Conservation (phyloP, 1,140 invertebrate species). For the Leucophenga varia region DNA sequence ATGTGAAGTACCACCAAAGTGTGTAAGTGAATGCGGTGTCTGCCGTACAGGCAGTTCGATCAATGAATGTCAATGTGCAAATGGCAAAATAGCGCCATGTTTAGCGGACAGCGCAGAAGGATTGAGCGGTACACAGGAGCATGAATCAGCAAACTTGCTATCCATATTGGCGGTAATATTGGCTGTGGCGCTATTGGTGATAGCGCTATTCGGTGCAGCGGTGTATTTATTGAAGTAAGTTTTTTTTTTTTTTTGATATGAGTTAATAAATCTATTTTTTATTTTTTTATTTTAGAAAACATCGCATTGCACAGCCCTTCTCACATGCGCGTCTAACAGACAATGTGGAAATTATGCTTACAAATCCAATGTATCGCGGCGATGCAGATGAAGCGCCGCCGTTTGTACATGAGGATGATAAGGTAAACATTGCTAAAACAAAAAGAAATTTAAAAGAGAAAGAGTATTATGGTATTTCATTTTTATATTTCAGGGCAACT, state of each 20-base stretch:
- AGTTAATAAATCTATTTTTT: background rate
- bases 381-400: conserved; percentile 67
- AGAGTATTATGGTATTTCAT: no score
- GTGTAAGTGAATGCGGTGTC: conserved; percentile 63
- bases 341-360: conserved; percentile 72
- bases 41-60: conserved; percentile 58
- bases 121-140: conserved; percentile 30
- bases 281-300: conserved; percentile 36
- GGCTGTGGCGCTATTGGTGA: conserved; percentile 24
- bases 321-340: conserved; percentile 77
- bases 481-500: conserved; percentile 61
- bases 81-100: conserved; percentile 36
- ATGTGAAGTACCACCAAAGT: conserved; percentile 60
- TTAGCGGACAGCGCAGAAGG: conserved; percentile 42
- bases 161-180: conserved; percentile 37
- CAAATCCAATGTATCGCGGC: conserved; percentile 80
- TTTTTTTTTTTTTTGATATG: background rate
- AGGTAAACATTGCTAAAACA: no score
- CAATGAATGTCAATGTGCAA: conserved; percentile 56
- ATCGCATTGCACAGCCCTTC: conserved; percentile 66
- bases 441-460: no score
- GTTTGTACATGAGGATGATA: conserved; percentile 63
- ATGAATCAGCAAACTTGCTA: conserved; percentile 27
- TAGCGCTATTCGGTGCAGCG: conserved; percentile 39
- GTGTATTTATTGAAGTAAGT: conserved; percentile 50